Evolutionary conservation across 1,140 invertebrate genomes (phyloP), one percentile per base, ranked within the genome.

Genomic region (Trichomalopsis sarcophagae): DNA sequence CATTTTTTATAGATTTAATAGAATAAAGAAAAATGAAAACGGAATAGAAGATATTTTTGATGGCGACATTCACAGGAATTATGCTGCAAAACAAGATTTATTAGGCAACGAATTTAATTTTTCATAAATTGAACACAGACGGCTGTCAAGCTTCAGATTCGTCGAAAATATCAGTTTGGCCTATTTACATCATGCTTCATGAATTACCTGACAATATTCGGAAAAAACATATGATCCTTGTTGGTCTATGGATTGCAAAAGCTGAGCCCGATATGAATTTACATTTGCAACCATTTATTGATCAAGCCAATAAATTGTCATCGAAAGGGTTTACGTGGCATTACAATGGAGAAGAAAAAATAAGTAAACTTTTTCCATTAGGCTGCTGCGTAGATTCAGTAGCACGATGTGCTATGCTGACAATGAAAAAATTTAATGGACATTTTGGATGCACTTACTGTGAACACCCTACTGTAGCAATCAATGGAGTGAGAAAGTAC

Each of bases 341-440:
- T 21, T 21, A 44, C 0, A 47, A 68, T 47, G 40, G 7, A 23
- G 1, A n/a, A n/a, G 62, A 33, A 77, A 69, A 68, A 14, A 27
- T 75, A 33, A 84, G 74, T 75, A 77, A 68, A 69, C 10, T 84
- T 7, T 68, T 77, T 77, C 82, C 82, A 9, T 21, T 84, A 1
- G 33, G 47, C 23, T 75, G 74, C 55, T 84, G 86, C 33, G 74
- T 81, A 4, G 86, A 87, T 68, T 87, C 86, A 13, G 47, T 66
- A 30, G 86, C 86, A 10, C 62, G 87, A 71, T n/a, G n/a, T n/a
- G n/a, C n/a, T 84, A 66, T 86, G 36, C 30, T 87, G 6, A 84
- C 81, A 6, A 86, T 87, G 75, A 86, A 87, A 36, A 80, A 80
- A 76, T 85, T 79, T 81, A 83, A 82, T 75, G 87, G 87, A 14